phyloP scores from a whole-genome alignment of 2,888 invertebrate genomes.

The Drosophila cyrtoloma region DNA sequence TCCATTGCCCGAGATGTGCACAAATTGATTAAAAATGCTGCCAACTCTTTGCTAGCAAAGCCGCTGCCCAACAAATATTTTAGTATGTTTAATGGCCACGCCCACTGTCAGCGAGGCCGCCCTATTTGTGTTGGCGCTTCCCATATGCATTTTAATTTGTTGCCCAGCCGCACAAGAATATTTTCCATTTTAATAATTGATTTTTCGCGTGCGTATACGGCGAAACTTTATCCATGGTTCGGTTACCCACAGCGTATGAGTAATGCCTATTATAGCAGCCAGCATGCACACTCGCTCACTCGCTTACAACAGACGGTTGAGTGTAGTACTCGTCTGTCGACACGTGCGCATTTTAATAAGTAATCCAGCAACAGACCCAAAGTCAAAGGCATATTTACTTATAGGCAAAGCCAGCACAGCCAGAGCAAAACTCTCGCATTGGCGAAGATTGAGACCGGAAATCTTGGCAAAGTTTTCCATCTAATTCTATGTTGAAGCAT shows the following conservation, averaged over 20 bases:
- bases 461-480: slow-evolving; percentile 57
- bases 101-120: slow-evolving; percentile 18
- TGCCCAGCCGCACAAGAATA: slow-evolving; percentile 45
- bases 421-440: slow-evolving; percentile 19
- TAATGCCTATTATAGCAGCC: slow-evolving; percentile 46
- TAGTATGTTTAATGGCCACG: slow-evolving; percentile 55
- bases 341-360: slow-evolving; percentile 75
- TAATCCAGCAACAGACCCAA: slow-evolving; percentile 30
- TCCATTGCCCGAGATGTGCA: slow-evolving; percentile 8
- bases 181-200: slow-evolving; percentile 76
- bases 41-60: slow-evolving; percentile 41
- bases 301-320: slow-evolving; percentile 38
- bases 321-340: slow-evolving; percentile 50
- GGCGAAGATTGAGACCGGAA: slow-evolving; percentile 50
- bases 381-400: slow-evolving; percentile 49
- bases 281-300: slow-evolving; percentile 40
- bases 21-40: slow-evolving; percentile 74
- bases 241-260: slow-evolving; percentile 59
- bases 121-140: slow-evolving; percentile 58
- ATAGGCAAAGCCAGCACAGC: slow-evolving; percentile 28
- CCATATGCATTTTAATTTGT: slow-evolving; percentile 64
- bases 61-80: slow-evolving; percentile 59
- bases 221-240: slow-evolving; percentile 34
- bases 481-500: slow-evolving; percentile 3
- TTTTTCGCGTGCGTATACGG: slow-evolving; percentile 72